Conservation (phyloP, 2,888 invertebrate species). For the Reticulitermes lucifugus region DNA sequence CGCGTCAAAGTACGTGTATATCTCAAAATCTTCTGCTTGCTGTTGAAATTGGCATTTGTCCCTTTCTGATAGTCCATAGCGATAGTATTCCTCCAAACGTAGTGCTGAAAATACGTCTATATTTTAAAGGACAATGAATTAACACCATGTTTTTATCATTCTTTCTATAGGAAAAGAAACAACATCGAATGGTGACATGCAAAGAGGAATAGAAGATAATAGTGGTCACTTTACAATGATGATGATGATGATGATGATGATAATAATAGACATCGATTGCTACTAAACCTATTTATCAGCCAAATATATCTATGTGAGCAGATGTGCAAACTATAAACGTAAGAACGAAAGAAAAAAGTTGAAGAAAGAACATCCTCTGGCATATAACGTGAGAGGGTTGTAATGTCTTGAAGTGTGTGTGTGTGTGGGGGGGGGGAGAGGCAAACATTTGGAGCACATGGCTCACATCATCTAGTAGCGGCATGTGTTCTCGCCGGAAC, state of each 20-base stretch:
- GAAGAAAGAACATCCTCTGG: conserved; percentile 27
- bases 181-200: background rate
- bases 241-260: background rate
- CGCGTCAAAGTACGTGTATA: too few relatives aligned
- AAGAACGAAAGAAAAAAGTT: background rate
- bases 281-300: background rate
- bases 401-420: background rate
- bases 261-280: background rate
- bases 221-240: background rate
- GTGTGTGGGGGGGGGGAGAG: background rate
- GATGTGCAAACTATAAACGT: conserved; percentile 9
- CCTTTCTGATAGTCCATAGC: too few relatives aligned
- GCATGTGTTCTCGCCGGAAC: conserved; percentile 1
- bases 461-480: background rate
- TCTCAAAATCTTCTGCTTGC: too few relatives aligned
- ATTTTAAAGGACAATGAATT: too few relatives aligned
- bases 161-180: background rate
- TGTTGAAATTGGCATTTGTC: too few relatives aligned
- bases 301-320: background rate
- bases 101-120: too few relatives aligned
- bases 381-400: background rate
- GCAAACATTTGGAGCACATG: background rate
- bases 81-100: too few relatives aligned
- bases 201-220: background rate
- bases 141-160: too few relatives aligned